Conservation (phyloP, 2,113 vertebrate species). For the Pelvicachromis taeniatus region DNA sequence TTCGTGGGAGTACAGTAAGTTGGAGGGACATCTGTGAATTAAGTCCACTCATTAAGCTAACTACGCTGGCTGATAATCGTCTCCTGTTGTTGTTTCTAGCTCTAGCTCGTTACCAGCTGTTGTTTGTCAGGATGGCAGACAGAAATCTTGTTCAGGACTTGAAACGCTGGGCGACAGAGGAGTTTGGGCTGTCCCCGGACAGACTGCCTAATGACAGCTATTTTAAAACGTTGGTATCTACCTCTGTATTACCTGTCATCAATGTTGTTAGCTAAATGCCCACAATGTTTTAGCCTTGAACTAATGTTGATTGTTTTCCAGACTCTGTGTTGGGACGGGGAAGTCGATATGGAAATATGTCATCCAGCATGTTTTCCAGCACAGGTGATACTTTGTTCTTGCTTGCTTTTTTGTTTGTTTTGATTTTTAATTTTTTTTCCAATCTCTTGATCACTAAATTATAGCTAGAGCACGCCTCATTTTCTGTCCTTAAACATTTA, state of each 20-base stretch:
- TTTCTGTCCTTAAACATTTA: neutral
- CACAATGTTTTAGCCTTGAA: neutral
- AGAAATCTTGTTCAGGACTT: constrained; percentile 58
- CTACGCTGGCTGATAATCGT: neutral
- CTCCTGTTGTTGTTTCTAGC: neutral
- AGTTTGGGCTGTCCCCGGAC: constrained; percentile 60
- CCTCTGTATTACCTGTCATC: accelerated
- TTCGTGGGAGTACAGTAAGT: neutral
- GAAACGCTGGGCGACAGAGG: constrained; percentile 71
- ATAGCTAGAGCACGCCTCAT: neutral
- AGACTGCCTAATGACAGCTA: constrained; percentile 66
- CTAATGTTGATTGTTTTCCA: neutral
- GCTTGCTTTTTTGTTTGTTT: neutral
- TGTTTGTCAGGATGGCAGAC: constrained; percentile 48
- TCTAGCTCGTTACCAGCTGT: neutral
- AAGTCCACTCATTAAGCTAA: neutral
- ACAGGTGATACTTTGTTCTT: constrained; percentile 55
- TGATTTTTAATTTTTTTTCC: neutral
- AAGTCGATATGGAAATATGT: constrained; percentile 75
- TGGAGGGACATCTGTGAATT: neutral
- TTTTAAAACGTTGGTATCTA: constrained; percentile 67
- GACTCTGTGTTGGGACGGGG: constrained; percentile 74
- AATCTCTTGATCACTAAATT: neutral
- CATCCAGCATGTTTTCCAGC: constrained; percentile 67
- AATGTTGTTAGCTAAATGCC: neutral